A percentile compares a stretch with the other conserved stretches of the same genome.
These are phyloP conservation scores for Elephantulus edwardii DNA, from an alignment of 2,113 vertebrate genomes.

Conservation along the genomic window DNA sequence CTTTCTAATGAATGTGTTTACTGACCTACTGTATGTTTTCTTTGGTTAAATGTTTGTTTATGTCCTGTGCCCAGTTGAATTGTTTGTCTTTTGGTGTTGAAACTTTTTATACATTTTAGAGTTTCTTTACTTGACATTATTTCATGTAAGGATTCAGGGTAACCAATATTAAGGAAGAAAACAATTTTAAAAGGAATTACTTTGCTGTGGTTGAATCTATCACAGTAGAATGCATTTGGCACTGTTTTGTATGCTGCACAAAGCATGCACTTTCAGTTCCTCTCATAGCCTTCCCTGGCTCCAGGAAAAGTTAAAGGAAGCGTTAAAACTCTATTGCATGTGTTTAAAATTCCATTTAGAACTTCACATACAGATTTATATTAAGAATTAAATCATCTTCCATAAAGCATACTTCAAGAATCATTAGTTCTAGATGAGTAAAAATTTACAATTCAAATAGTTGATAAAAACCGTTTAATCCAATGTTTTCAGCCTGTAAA, in stretches of 20 bases:
- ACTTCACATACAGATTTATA: neutral
- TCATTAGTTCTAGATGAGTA: neutral
- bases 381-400: neutral
- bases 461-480: neutral
- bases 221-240: neutral
- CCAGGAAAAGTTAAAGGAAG: neutral
- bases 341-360: conserved; percentile 20
- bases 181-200: neutral
- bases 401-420: neutral
- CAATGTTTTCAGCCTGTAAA: neutral
- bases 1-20: too few relatives aligned
- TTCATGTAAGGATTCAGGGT: neutral
- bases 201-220: neutral
- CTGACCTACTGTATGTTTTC: too few relatives aligned
- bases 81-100: too few relatives aligned
- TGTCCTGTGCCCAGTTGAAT: too few relatives aligned
- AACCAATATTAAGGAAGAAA: neutral
- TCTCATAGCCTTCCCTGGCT: neutral
- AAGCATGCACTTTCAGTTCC: neutral
- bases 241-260: neutral
- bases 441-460: neutral
- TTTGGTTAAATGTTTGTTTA: too few relatives aligned
- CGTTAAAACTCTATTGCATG: neutral
- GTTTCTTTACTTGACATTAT: too few relatives aligned
- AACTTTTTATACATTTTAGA: too few relatives aligned